These are phyloP conservation scores for Tanypteryx hageni DNA, from an alignment of 2,888 invertebrate genomes.

Conservation along the genomic window DNA sequence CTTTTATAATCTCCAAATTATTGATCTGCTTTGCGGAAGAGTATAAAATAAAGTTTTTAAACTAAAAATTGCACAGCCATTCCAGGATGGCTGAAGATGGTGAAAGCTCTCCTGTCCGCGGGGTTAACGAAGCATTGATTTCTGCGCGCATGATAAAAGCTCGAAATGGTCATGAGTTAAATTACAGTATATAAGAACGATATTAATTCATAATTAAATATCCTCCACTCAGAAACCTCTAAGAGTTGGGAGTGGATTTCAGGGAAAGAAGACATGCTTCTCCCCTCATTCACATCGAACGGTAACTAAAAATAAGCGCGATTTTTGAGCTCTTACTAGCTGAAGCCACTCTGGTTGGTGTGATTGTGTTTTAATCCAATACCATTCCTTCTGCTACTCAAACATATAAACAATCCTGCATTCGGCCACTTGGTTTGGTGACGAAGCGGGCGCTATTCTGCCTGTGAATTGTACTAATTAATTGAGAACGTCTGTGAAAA, in stretches of 20 bases:
- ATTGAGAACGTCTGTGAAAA: too few species aligned
- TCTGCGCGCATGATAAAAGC: background rate
- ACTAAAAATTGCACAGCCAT: background rate
- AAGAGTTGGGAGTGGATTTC: too few species aligned
- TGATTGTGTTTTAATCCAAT: background rate
- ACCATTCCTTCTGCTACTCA: background rate
- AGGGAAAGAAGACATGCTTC: too few species aligned
- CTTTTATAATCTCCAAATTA: constrained; percentile 18
- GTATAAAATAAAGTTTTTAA: background rate
- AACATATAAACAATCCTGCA: background rate
- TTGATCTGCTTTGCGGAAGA: constrained; percentile 3
- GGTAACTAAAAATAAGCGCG: too few species aligned
- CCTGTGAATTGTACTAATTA: too few species aligned
- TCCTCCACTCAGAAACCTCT: too few species aligned
- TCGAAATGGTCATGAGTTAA: too few species aligned
- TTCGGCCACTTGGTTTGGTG: background rate
- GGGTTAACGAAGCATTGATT: background rate
- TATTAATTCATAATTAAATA: too few species aligned
- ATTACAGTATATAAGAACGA: too few species aligned
- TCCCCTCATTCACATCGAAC: too few species aligned
- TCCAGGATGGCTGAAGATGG: background rate
- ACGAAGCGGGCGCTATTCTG: too few species aligned
- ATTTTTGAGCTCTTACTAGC: background rate
- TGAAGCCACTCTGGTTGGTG: background rate
- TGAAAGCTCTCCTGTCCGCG: background rate